These are phyloP conservation scores for Priocnemis perturbator DNA, from an alignment of 2,888 invertebrate genomes.

Conservation along the genomic window DNA sequence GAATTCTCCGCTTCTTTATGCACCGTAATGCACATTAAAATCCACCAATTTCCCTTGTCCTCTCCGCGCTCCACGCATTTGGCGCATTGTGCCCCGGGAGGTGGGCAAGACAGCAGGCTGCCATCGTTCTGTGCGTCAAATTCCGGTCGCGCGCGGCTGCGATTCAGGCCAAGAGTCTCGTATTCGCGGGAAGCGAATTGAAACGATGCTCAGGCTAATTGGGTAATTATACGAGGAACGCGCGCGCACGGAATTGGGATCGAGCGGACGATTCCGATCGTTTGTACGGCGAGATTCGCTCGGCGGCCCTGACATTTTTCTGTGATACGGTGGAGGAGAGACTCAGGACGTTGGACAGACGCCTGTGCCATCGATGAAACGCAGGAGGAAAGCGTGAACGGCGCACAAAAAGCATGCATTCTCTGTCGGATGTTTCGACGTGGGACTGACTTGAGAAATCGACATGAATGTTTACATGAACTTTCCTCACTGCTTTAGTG, in stretches of 20 bases:
- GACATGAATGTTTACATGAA: too few species aligned
- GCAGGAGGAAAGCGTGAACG: too few species aligned
- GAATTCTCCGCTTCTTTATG: slow-evolving; percentile 30
- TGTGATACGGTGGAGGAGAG: neutral
- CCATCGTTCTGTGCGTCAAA: slow-evolving; percentile 35
- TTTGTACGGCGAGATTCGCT: neutral
- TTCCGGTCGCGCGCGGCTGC: slow-evolving; percentile 19
- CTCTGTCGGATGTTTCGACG: too few species aligned
- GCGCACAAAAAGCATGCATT: too few species aligned
- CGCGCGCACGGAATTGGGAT: slow-evolving; percentile 22
- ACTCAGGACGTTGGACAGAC: too few species aligned
- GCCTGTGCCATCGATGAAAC: too few species aligned
- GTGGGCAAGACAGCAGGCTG: too few species aligned
- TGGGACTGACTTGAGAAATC: too few species aligned
- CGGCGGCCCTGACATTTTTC: too few species aligned
- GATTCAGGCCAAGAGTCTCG: slow-evolving; percentile 36
- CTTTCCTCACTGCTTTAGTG: too few species aligned
- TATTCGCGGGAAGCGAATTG: slow-evolving; percentile 30
- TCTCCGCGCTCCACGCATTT: slow-evolving; percentile 15
- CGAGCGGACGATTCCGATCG: slow-evolving; percentile 20
- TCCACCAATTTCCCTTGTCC: slow-evolving; percentile 40
- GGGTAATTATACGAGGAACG: slow-evolving; percentile 41
- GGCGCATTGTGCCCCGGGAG: slow-evolving; percentile 34
- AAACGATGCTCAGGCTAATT: slow-evolving; percentile 42
- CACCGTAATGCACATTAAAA: slow-evolving; percentile 36